phyloP scores from a whole-genome alignment of 92 coral and sea anemone genomes.

The Metridium senile region DNA sequence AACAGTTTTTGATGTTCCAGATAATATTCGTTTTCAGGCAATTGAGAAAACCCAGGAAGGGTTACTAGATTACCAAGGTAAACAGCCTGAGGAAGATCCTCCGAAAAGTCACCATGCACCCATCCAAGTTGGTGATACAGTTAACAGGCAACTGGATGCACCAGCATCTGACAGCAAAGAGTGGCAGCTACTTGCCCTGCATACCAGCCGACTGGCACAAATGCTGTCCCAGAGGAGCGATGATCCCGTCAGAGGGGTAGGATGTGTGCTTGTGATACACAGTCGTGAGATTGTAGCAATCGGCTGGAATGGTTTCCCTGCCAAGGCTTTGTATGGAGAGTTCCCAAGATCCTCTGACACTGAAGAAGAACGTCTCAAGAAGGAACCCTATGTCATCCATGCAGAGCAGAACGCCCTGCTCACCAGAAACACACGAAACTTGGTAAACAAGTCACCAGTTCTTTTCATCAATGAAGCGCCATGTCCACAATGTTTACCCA shows the following conservation, averaged over 20 bases:
- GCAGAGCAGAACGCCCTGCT: slow-evolving; percentile 89
- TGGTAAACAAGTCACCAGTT: slow-evolving; percentile 38
- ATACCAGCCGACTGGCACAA: slow-evolving; percentile 61
- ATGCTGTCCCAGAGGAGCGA: slow-evolving; percentile 85
- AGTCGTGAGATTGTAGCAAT: slow-evolving; percentile 56
- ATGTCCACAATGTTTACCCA: slow-evolving; percentile 73
- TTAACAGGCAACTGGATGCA: not conserved
- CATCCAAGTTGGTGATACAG: not conserved
- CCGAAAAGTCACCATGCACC: slow-evolving; percentile 1
- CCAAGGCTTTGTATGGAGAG: slow-evolving; percentile 86
- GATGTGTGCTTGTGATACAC: slow-evolving; percentile 66
- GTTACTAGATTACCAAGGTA: not conserved
- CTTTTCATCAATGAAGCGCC: slow-evolving; percentile 81
- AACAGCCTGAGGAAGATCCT: not conserved
- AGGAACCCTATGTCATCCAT: slow-evolving; percentile 76
- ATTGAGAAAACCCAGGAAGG: not conserved
- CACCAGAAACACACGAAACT: slow-evolving; percentile 51
- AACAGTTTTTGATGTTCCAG: slow-evolving; percentile 29
- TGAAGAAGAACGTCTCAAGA: slow-evolving; percentile 35
- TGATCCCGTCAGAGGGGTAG: slow-evolving; percentile 86
- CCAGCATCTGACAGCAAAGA: slow-evolving; percentile 1
- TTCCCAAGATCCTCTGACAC: slow-evolving; percentile 71
- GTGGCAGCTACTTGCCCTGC: slow-evolving; percentile 46
- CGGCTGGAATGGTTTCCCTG: slow-evolving; percentile 92
- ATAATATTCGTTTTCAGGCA: slow-evolving; percentile 3